Percentiles rank a stretch among this genome's conserved stretches.
Evolutionary conservation across 2,797 vertebrate genomes (phyloP).

Genomic region (Capromys pilorides): DNA sequence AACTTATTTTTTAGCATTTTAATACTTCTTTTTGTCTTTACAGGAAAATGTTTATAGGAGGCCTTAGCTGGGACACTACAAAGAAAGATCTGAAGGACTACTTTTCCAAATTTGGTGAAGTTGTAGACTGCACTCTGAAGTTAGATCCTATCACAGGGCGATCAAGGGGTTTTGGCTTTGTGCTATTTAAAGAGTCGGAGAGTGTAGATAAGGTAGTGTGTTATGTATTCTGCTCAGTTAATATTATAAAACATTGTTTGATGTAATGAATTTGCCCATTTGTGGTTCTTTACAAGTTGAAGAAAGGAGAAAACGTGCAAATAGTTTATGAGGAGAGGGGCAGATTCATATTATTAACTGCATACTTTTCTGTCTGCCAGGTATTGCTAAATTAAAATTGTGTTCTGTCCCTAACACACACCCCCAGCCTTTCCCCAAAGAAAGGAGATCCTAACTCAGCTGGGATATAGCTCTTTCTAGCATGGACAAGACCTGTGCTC

Average conservation of each 20-base stretch:
- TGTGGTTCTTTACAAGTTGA: conserved; percentile 3
- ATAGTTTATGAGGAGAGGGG: neutral
- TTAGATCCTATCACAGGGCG: conserved; percentile 94
- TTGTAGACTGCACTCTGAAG: conserved; percentile 94
- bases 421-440: neutral
- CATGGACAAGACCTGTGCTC: neutral
- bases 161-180: conserved; percentile 94
- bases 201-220: conserved; percentile 93
- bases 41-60: conserved; percentile 96
- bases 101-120: conserved; percentile 94
- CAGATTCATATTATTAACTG: conserved; percentile 4
- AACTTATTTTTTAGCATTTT: conserved; percentile 67
- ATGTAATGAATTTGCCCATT: conserved; percentile 16
- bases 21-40: conserved; percentile 83
- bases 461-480: neutral
- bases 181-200: conserved; percentile 93
- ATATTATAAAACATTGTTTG: conserved; percentile 26
- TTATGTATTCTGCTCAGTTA: conserved; percentile 20
- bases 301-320: neutral
- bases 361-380: neutral
- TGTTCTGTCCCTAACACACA: neutral
- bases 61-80: conserved; percentile 95
- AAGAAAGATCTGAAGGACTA: conserved; percentile 96
- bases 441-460: neutral
- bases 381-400: conserved; percentile 34